Evolutionary conservation across 2,113 vertebrate genomes (phyloP), one percentile per base, ranked within the genome.

Genomic region (Baryphthengus martii): DNA sequence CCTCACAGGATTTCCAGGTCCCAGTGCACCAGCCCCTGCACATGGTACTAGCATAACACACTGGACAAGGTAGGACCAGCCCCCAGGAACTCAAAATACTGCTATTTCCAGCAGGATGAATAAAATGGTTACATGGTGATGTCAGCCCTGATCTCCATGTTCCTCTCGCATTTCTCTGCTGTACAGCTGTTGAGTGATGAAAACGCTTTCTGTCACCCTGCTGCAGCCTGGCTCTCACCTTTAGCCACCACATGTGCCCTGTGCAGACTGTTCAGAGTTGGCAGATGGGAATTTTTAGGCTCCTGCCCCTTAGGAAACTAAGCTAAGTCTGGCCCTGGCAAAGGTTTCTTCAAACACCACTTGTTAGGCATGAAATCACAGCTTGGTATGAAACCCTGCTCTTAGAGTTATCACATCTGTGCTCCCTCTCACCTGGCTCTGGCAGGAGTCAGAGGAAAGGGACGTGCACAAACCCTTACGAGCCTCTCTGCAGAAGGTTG

Each of bases 361-460:
- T 42, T 31, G 10, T 23, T 49, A 58, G 47, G n/a, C 13, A 18
- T 6, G 45, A 82, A 88, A 58, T 39, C n/a, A 14, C 1, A 2
- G 37, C 28, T 84, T 6, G 7, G 25, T 12, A 40, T 9, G 50
- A 66, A 77, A 29, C n/a, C 7, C 17, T 29, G 55, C 25, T 31
- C 17, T 53, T 0, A 1, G 56, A 37, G 70, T 1, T 58, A 33
- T 42, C 45, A 45, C 56, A 31, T 2, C 1, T 2, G 10, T 35
- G 33, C 74, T 90, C 37, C 37, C 24, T 66, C 45, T 40, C 7
- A 1, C 79, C 58, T 3, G 5, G 75, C 61, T 35, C 20, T 1
- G 2, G 76, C 18, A 50, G 40, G 47, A 85, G 56, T 5, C 3
- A 6, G 73, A 81, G 78, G 23, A 53, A 39, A 58, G 12, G 47